Base-by-base conservation (phyloP, 2,797 vertebrate species). In the Hyperoplus immaculatus region DNA sequence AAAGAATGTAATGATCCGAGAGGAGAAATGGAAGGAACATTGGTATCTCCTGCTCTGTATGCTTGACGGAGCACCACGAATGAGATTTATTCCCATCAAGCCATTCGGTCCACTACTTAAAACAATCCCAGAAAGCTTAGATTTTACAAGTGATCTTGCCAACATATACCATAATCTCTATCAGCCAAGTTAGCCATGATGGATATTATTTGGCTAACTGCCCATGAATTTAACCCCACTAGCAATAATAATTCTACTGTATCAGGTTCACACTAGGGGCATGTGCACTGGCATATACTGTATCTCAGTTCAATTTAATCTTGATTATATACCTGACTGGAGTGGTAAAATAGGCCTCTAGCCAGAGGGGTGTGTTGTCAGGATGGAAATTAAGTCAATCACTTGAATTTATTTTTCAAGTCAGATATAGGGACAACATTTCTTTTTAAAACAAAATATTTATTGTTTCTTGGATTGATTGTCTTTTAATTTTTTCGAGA, bases 1-100 rank as follows among this genome's bases (percentile, higher is more conserved):
- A 80, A 71, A 80, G 80, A 79, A 84, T 81, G 84, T 89, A 91
- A 93, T 89, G 85, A 91, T 87, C 78, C 77, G 46, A 74, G 71
- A 77, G 56, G 56, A 75, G 64, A 80, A 85, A 86, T 75, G 21
- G 64, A 81, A 78, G 58, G 70, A 78, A 63, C 43, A 69, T 56
- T 79, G 73, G 68, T 77, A 77, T 87, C 75, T 86, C 56, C 78
- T 63, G 54, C 60, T 87, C 74, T 84, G 16, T 83, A 76, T 82
- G 86, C 80, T 75, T 82, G 75, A 82, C 58, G 76, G 84, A 78
- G 75, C 9, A 16, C 75, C 55, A 66, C 78, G 80, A 81, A 89
- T 86, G 72, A 81, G 78, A 91, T 82, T 70, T 86, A 88, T 81
- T 77, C 63, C 74, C 83, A 85, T 88, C 78, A 83, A 83, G 74